Evolutionary conservation across 2,113 vertebrate species (phyloP).

Genomic region (Harpagus bidentatus): DNA sequence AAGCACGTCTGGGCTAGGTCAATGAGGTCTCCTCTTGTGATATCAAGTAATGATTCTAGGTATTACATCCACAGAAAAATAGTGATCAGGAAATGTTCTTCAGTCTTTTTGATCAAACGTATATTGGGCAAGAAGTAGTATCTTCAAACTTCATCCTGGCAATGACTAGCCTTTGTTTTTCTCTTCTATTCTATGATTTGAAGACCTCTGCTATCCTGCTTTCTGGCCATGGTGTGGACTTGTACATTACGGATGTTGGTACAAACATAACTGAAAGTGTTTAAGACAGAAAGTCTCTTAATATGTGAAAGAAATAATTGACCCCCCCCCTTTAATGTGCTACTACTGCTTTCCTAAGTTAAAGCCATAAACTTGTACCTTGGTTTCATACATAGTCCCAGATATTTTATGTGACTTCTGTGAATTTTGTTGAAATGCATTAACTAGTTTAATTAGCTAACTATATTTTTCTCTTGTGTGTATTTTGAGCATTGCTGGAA

Average conservation of each 20-base stretch:
- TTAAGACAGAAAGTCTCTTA: neutral
- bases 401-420: neutral
- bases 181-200: neutral
- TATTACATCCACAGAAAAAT: neutral
- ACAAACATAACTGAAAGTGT: neutral
- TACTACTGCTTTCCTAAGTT: neutral
- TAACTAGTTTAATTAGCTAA: neutral
- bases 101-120: neutral
- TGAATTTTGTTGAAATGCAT: neutral
- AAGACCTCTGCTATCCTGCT: neutral
- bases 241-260: neutral
- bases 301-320: neutral
- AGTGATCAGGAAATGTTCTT: neutral
- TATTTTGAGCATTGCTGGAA: neutral
- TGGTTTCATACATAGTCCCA: neutral
- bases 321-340: fast-evolving
- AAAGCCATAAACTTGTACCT: neutral
- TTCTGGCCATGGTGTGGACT: neutral
- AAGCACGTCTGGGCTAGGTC: neutral
- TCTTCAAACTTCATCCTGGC: neutral
- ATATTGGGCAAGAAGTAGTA: neutral
- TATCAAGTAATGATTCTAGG: neutral
- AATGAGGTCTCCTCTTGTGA: neutral
- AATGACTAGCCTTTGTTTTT: neutral
- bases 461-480: neutral